Conservation (phyloP, 2,888 invertebrate species). For the Luperina testacea region DNA sequence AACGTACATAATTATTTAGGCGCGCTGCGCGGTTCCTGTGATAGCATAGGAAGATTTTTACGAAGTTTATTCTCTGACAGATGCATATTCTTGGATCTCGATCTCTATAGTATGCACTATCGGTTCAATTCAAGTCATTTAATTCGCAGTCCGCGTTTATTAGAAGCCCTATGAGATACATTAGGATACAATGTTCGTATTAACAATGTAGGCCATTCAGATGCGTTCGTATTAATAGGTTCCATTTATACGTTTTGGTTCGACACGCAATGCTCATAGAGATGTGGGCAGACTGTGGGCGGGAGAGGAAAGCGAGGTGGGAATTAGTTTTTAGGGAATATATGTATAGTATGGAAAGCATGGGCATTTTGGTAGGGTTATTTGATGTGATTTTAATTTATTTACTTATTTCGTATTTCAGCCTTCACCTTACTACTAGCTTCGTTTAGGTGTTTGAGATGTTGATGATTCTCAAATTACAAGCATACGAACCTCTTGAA, state of each 20-base stretch:
- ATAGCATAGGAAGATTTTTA: no score
- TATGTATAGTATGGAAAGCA: not conserved
- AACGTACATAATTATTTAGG: no score
- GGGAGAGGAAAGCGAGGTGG: not conserved
- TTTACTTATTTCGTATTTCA: not conserved
- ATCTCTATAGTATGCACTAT: conserved; percentile 20
- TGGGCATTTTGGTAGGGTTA: not conserved
- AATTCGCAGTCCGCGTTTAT: conserved; percentile 45
- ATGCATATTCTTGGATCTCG: not conserved
- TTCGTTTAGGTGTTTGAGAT: not conserved
- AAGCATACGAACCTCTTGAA: no score
- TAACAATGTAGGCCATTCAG: conserved; percentile 59
- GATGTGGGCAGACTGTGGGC: conserved; percentile 30
- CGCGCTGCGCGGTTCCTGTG: no score
- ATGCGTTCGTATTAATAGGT: conserved; percentile 57
- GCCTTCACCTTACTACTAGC: not conserved
- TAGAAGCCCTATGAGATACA: conserved; percentile 38
- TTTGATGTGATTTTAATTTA: not conserved
- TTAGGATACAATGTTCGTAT: conserved; percentile 49
- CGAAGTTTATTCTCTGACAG: conserved; percentile 9
- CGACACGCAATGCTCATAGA: conserved; percentile 63
- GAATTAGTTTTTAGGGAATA: not conserved
- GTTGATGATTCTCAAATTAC: not conserved
- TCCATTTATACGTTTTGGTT: conserved; percentile 66
- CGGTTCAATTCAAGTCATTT: conserved; percentile 32